Conservation (phyloP, 1,140 invertebrate species). For the Apis laboriosa region DNA sequence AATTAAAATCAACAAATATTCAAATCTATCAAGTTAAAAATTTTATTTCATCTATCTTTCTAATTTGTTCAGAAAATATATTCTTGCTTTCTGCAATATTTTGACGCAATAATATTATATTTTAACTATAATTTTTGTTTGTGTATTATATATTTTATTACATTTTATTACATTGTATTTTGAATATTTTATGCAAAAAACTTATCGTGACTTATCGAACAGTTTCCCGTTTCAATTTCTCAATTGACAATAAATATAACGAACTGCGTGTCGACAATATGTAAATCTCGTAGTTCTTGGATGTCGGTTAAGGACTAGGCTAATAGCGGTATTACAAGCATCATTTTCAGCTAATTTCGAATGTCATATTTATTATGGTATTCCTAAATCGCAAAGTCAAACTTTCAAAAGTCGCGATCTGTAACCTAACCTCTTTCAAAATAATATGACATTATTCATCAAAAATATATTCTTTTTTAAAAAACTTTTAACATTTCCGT, state of each 20-base stretch:
- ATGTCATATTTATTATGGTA: conserved; percentile 1
- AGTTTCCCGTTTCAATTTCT: conserved; percentile 42
- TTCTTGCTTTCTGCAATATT: neutral
- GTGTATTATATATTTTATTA: too few species aligned
- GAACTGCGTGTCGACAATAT: conserved; percentile 18
- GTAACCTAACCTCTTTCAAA: neutral
- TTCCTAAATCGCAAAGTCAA: conserved; percentile 5
- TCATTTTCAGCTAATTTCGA: conserved; percentile 41
- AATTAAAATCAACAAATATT: neutral
- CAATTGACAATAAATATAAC: conserved; percentile 39
- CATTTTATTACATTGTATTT: too few species aligned
- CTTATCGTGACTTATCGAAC: neutral
- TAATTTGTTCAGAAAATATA: neutral
- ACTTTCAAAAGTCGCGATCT: neutral
- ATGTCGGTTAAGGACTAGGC: conserved; percentile 47
- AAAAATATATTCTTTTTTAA: neutral
- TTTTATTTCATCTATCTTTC: neutral
- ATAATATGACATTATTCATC: neutral
- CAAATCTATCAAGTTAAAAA: neutral
- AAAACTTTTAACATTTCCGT: neutral
- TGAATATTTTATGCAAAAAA: neutral
- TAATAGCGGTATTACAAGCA: conserved; percentile 31
- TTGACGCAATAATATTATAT: too few species aligned
- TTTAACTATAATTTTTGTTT: neutral
- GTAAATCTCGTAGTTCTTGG: conserved; percentile 35